These are phyloP conservation scores for Drosophila erecta DNA, from an alignment of 1,140 invertebrate species.

Conservation along the genomic window DNA sequence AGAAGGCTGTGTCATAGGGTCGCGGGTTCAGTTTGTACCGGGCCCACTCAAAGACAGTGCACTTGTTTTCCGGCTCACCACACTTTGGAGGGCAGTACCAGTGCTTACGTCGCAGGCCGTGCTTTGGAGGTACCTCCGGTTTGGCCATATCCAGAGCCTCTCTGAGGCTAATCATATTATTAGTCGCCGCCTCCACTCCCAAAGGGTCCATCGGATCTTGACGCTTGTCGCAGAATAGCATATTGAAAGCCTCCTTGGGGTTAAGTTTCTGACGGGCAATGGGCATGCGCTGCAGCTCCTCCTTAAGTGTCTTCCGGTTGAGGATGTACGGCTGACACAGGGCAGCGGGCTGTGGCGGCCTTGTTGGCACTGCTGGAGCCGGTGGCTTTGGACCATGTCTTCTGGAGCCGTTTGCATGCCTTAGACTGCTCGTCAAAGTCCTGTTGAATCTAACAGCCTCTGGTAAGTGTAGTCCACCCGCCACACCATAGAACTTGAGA, in stretches of 20 bases:
- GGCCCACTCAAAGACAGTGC: conserved; percentile 51
- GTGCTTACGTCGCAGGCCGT: background rate
- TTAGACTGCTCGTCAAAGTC: conserved; percentile 11
- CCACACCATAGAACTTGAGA: conserved; percentile 46
- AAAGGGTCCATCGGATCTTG: conserved; percentile 10
- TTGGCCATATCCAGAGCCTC: conserved; percentile 1
- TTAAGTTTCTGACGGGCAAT: conserved; percentile 19
- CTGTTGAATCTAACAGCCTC: conserved; percentile 27
- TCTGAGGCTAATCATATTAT: background rate
- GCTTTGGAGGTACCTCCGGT: background rate
- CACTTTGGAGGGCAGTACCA: conserved; percentile 29
- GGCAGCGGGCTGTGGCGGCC: background rate
- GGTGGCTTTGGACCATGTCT: background rate
- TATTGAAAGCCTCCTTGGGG: conserved; percentile 9
- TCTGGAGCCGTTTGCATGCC: background rate
- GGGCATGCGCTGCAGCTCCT: conserved; percentile 35
- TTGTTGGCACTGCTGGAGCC: background rate
- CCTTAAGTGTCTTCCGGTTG: conserved; percentile 29
- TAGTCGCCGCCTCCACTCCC: background rate
- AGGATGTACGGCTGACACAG: conserved; percentile 25
- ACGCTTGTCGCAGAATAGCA: conserved; percentile 11
- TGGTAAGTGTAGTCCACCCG: background rate
- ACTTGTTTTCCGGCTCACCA: conserved; percentile 20
- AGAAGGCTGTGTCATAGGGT: conserved; percentile 31
- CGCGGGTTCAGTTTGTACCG: conserved; percentile 39